Conservation (phyloP, 2,888 invertebrate species). For the Hirudinaria manillensis region DNA sequence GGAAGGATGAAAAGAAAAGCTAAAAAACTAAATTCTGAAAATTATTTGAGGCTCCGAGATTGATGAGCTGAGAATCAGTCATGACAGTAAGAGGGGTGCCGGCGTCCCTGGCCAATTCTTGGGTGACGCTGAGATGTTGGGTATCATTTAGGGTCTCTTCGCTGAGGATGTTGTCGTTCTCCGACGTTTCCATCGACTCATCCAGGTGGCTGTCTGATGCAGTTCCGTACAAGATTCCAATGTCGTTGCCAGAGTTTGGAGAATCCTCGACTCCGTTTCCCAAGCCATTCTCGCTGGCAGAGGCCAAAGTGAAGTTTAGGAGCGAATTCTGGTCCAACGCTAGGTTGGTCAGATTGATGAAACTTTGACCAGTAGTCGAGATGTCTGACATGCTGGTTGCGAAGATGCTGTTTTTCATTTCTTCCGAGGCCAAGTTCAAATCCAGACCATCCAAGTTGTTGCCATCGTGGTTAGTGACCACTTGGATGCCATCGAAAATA, state of each 20-base stretch:
- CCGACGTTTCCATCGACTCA: neutral
- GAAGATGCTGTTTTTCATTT: conserved; percentile 5
- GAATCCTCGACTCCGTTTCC: neutral
- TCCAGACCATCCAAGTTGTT: conserved; percentile 4
- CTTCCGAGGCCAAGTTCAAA: neutral
- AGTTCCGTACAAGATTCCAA: neutral
- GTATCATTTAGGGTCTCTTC: neutral
- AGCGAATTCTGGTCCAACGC: conserved; percentile 2
- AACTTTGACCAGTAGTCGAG: conserved; percentile 5
- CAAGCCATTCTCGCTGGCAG: neutral
- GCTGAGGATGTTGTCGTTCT: neutral
- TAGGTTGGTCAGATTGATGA: conserved; percentile 2
- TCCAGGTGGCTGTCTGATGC: neutral
- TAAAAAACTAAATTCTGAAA: conserved; percentile 30
- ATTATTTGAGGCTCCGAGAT: conserved; percentile 25
- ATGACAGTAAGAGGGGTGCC: conserved; percentile 24
- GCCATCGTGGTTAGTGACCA: neutral
- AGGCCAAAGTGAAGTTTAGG: conserved; percentile 4
- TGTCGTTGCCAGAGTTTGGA: neutral
- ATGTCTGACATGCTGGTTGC: conserved; percentile 1
- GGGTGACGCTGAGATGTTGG: neutral
- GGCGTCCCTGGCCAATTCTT: neutral
- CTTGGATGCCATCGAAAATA: neutral
- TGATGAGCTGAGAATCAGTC: conserved; percentile 31
- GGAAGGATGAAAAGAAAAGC: neutral